These are phyloP conservation scores for Mythimna pallens DNA, from an alignment of 2,888 invertebrate species.

Conservation along the genomic window DNA sequence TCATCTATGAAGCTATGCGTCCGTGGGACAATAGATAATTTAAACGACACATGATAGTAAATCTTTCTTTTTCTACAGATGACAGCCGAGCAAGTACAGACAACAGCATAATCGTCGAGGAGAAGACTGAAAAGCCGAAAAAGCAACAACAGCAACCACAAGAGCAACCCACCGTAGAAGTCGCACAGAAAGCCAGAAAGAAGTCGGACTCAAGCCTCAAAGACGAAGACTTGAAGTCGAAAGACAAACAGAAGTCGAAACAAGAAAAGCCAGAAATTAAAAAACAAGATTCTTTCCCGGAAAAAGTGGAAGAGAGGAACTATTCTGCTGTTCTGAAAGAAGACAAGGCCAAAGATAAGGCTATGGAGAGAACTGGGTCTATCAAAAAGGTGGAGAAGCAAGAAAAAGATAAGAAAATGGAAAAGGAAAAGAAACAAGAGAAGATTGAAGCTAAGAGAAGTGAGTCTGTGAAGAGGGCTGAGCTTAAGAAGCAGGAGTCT, in stretches of 20 bases:
- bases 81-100: slow-evolving; percentile 84
- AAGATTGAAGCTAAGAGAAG: slow-evolving; percentile 81
- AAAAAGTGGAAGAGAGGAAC: slow-evolving; percentile 54
- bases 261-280: slow-evolving; percentile 75
- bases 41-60: neutral
- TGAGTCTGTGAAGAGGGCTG: slow-evolving; percentile 81
- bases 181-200: slow-evolving; percentile 79
- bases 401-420: slow-evolving; percentile 76
- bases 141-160: slow-evolving; percentile 65
- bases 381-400: slow-evolving; percentile 79
- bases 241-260: slow-evolving; percentile 76
- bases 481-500: slow-evolving; percentile 84
- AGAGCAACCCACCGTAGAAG: slow-evolving; percentile 69
- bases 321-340: slow-evolving; percentile 64
- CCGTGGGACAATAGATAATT: neutral
- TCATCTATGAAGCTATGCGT: too few species aligned
- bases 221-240: slow-evolving; percentile 81
- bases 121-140: slow-evolving; percentile 76
- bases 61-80: slow-evolving; percentile 66
- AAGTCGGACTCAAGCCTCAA: slow-evolving; percentile 86
- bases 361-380: slow-evolving; percentile 79
- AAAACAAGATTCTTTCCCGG: slow-evolving; percentile 78
- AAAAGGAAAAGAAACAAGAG: slow-evolving; percentile 80
- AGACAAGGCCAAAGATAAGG: slow-evolving; percentile 67
- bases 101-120: slow-evolving; percentile 74